Evolutionary conservation across 2,888 invertebrate genomes (phyloP).

Genomic region (Tetheella fluctuosa): DNA sequence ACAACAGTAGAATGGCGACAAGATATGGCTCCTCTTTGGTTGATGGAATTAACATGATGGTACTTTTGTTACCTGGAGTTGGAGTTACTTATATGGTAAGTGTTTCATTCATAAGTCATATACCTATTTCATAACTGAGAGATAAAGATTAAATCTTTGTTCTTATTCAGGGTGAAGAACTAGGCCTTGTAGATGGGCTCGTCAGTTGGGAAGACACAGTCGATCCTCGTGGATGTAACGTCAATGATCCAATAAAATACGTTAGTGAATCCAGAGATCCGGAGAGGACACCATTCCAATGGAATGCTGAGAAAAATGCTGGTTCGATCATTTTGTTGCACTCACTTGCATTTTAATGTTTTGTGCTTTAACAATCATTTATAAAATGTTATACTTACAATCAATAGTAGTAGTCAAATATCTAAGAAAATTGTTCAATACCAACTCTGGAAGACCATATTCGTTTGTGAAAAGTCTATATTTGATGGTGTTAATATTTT

Average conservation of each 20-base stretch:
- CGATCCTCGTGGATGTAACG: slow-evolving; percentile 87
- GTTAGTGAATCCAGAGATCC: slow-evolving; percentile 85
- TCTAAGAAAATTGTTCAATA: too few species aligned
- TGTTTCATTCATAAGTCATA: background rate
- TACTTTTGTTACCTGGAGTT: slow-evolving; percentile 89
- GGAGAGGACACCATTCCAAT: slow-evolving; percentile 87
- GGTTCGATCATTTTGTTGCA: slow-evolving; percentile 46
- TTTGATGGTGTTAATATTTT: too few species aligned
- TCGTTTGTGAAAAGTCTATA: too few species aligned
- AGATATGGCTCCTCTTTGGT: slow-evolving; percentile 86
- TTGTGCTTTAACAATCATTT: too few species aligned
- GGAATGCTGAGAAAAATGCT: slow-evolving; percentile 84
- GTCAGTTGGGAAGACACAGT: slow-evolving; percentile 87
- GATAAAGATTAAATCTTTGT: slow-evolving; percentile 3
- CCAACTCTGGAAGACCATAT: too few species aligned
- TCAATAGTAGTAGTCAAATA: too few species aligned
- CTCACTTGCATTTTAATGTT: background rate
- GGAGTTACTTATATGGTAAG: slow-evolving; percentile 87
- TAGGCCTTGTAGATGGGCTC: slow-evolving; percentile 89
- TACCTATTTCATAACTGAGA: background rate
- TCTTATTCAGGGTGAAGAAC: slow-evolving; percentile 89
- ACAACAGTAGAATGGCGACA: slow-evolving; percentile 85
- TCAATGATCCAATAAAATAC: slow-evolving; percentile 86
- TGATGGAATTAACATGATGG: slow-evolving; percentile 89
- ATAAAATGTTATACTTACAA: too few species aligned